Evolutionary conservation across 2,113 vertebrate genomes (phyloP).

Genomic region (Quiscalus mexicanus): DNA sequence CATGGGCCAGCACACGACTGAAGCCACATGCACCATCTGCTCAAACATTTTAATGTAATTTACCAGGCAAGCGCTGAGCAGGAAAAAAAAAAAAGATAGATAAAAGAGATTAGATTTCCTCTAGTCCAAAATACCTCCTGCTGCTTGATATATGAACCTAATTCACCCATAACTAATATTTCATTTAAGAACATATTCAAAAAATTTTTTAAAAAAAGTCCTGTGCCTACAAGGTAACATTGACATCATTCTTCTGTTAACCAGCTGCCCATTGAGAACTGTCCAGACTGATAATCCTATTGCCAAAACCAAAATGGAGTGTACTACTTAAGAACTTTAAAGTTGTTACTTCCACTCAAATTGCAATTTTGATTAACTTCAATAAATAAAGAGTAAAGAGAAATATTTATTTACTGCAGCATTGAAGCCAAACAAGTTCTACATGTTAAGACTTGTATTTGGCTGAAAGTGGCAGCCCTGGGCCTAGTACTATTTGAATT

Average conservation of each 20-base stretch:
- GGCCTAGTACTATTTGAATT: neutral
- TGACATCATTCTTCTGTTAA: neutral
- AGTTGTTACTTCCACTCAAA: neutral
- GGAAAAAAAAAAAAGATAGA: neutral
- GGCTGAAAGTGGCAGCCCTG: slow-evolving; percentile 50
- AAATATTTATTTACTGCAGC: neutral
- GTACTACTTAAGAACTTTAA: neutral
- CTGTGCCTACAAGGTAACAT: slow-evolving; percentile 1
- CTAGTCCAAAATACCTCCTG: neutral
- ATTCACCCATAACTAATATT: slow-evolving; percentile 18
- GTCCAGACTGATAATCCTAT: neutral
- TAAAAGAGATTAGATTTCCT: slow-evolving; percentile 36
- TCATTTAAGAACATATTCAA: slow-evolving; percentile 25
- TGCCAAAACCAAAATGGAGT: neutral
- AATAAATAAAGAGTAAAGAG: neutral
- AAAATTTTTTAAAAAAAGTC: neutral
- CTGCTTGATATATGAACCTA: slow-evolving; percentile 54
- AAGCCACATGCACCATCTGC: slow-evolving; percentile 61
- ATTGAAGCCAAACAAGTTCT: neutral
- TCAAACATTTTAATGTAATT: slow-evolving; percentile 53
- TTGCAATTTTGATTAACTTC: neutral
- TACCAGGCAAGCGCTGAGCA: slow-evolving; percentile 28
- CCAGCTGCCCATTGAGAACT: neutral
- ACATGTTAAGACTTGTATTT: neutral
- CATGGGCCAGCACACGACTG: slow-evolving; percentile 10